Base-by-base conservation (phyloP, 2,113 vertebrate species). In the Tenrec ecaudatus region DNA sequence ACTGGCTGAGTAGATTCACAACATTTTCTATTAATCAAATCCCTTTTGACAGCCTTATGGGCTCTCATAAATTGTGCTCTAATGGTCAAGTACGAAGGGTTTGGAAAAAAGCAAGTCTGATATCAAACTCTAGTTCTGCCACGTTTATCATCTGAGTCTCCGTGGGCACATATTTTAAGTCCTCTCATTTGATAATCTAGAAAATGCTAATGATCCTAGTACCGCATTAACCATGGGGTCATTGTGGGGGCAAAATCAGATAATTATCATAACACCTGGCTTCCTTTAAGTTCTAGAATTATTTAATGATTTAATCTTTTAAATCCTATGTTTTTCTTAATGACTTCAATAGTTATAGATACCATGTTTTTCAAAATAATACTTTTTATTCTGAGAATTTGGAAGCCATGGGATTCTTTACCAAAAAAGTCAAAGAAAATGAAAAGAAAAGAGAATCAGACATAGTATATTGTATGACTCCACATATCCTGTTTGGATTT, bases 251-350 rank as follows among this genome's bases (percentile, higher is more conserved):
- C 71, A 82, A 91, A 69, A 82, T 38, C 47, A 53, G 47, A 53
- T 53, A 53, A 10, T 53, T 53, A 53, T 53, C 29, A n/a, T 86
- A 86, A 79, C 7, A 6, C 62, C 14, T 82, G 82, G 31, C 29
- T 91, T 82, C 40, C 27, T 4, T 64, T 85, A 92, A 81, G 86
- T 71, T 91, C 36, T 80, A 58, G 58, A 94, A 71, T 33, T 89
- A n/a, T 82, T 62, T 62, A 62, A 53, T 53, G 47, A 53, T 53
- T 53, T 53, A 53, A 53, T 53, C 12, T 53, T 53, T 53, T 53
- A 53, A 53, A 53, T 12, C 47, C 47, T 53, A 53, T 53, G 47
- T 53, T 62, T 19, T 62, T 62, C 60, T 62, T 62, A 62, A 62
- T 25, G 23, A 7, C 60, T 40, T 40, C 40, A 4, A 60, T 60